Evolutionary conservation across 2,113 vertebrate genomes (phyloP), one percentile per base, ranked within the genome.

Genomic region (Microcebus tavaratra): DNA sequence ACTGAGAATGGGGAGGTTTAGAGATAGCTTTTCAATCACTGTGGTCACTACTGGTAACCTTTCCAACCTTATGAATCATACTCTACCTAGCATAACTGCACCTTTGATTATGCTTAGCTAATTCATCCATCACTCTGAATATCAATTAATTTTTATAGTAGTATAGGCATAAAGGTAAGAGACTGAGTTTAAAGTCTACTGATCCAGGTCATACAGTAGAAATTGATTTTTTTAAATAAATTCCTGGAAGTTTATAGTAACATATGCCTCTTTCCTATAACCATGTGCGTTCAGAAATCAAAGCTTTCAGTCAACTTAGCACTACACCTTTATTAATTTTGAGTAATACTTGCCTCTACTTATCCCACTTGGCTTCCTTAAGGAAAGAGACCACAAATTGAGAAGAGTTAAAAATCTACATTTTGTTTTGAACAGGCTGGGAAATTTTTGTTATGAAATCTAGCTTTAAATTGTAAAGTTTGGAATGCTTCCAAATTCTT

Each of bases 81-180:
- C 76, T 59, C 53, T 55, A 34, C 9, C 23, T 25, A 50, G n/a
- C 72, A 90, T 84, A 97, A 88, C 88, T 88, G 79, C 45, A 95
- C 53, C 67, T 50, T 34, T 81, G 67, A 96, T 73, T 81, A 90
- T 23, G 13, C 42, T 94, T 59, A 83, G 61, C 15, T 78, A 97
- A 91, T 63, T 61, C 48, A 78, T 61, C 23, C 82, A 90, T 65
- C 92, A 85, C 82, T 70, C 68, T 70, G 42, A 84, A 34, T 87
- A 91, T 42, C 78, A 68, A 75, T 29, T 81, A 91, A 91, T 34
- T 63, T 10, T 42, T 76, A 63, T 2, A 84, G 36, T 36, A 82
- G 75, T 94, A 88, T 12, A 86, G 20, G 57, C 36, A 86, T 80
- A 91, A 94, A 88, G 59, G 53, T 63, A 36, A 96, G 18, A 94